Base-by-base conservation (phyloP, 2,888 invertebrate species). In the Troides oblongomaculatus region DNA sequence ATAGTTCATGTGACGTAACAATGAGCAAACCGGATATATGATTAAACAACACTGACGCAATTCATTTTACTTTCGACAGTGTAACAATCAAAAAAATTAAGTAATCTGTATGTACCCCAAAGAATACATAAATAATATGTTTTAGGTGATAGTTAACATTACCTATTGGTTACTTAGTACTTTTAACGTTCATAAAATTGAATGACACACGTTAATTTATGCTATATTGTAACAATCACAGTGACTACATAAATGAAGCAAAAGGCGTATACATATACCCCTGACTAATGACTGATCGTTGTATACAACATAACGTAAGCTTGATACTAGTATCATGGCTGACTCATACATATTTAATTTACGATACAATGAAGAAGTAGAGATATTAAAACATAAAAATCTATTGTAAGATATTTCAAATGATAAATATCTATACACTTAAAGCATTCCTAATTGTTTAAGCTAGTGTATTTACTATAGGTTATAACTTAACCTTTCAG, bases 1-100 rank as follows among this genome's bases (percentile, higher is more conserved):
- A 61, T 77, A 71, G 74, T 82, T 81, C 82, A 71, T 74, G 79
- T 77, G 82, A 81, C 69, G 73, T 70, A 72, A 74, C 73, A 62
- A 66, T 64, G 21, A 50, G 30, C 56, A 56, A 43, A 64, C 39
- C 64, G 36, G 46, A 65, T 61, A 61, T 62, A 62, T 65, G 65
- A 69, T 57, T 62, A 66, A 62, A 56, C 23, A 30, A 63, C 39
- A 39, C 53, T 59, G 21, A 62, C 59, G 46, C 64, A 69, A 64
- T 61, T 30, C 39, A n/a, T 25, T 21, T n/a, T 66, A 60, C 60
- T 64, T n/a, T 64, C 56, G 64, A 23, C 43, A 64, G 43, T 60
- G 25, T 56, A 18, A 64, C n/a, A 43, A 61, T 56, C 17, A 46
- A 39, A 57, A 12, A 39, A 18, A 59, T 59, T 50, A 58, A 21